phyloP scores from a whole-genome alignment of 1,140 invertebrate species.

The Idris sp. region DNA sequence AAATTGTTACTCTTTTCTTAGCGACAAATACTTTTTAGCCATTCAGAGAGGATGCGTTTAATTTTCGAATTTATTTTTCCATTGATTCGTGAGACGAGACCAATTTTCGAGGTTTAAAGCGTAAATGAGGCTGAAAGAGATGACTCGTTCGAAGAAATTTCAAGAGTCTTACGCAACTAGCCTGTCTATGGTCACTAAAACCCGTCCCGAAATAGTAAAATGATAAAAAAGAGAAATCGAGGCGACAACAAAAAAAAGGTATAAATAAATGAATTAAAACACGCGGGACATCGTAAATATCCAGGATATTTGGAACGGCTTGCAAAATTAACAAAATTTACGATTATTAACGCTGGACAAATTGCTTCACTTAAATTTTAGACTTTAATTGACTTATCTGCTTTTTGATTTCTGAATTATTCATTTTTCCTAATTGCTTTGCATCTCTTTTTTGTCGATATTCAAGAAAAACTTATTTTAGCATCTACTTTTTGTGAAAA shows the following conservation, averaged over 20 bases:
- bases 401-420: conserved; percentile 37
- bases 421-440: conserved; percentile 34
- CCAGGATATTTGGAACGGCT: conserved; percentile 38
- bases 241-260: conserved; percentile 15
- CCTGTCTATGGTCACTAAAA: no score
- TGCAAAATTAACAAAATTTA: conserved; percentile 42
- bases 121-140: conserved; percentile 31
- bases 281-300: conserved; percentile 31
- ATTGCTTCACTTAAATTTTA: conserved; percentile 29
- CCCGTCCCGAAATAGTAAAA: conserved; percentile 44
- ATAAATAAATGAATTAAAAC: conserved; percentile 34
- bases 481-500: no score
- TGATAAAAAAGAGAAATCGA: conserved; percentile 51
- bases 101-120: conserved; percentile 35
- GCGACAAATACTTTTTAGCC: conserved; percentile 18
- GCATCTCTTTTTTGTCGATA: no score
- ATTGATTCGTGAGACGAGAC: conserved; percentile 25
- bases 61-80: conserved; percentile 47
- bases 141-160: no score
- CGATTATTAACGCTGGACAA: conserved; percentile 35
- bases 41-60: conserved; percentile 27
- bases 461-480: no score
- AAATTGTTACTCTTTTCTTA: conserved; percentile 7
- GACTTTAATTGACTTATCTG: conserved; percentile 31
- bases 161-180: no score